Percentiles rank a stretch among this genome's conserved stretches.
phyloP scores from a whole-genome alignment of 2,797 vertebrate genomes.

The Pipistrellus pipistrellus region DNA sequence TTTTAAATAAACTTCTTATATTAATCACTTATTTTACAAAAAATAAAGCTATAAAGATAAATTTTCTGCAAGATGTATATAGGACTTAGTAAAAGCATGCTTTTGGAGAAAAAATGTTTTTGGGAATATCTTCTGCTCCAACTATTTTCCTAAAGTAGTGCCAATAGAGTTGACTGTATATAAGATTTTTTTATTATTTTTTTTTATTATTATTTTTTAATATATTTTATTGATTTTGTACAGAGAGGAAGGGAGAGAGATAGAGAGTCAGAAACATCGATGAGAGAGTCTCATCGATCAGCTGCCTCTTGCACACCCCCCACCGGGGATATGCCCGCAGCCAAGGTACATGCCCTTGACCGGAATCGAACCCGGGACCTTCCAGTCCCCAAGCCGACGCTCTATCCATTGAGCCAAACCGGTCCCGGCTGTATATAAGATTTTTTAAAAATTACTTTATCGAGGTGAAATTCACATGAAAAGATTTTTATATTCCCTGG shows the following conservation, averaged over 20 bases:
- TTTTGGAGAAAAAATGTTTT: neutral
- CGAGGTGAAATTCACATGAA: neutral
- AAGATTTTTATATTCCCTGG: slow-evolving; percentile 37
- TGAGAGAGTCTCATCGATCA: too few relatives aligned
- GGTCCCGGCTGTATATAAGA: neutral
- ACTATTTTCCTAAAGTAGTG: neutral
- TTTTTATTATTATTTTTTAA: too few relatives aligned
- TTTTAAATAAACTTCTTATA: neutral
- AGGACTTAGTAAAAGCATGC: neutral
- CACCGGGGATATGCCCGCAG: too few relatives aligned
- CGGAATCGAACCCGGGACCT: too few relatives aligned
- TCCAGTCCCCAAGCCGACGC: too few relatives aligned
- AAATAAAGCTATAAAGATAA: neutral
- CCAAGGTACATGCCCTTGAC: too few relatives aligned
- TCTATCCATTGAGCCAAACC: too few relatives aligned
- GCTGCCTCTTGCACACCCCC: too few relatives aligned
- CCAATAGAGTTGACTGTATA: neutral
- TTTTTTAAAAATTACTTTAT: neutral
- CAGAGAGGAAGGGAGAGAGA: too few relatives aligned
- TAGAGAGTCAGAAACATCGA: too few relatives aligned
- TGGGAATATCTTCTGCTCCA: neutral
- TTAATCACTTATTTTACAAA: neutral
- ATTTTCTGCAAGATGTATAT: slow-evolving; percentile 37
- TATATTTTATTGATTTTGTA: too few relatives aligned
- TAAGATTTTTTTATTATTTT: neutral